Percentiles rank a stretch among this genome's conserved stretches.
Evolutionary conservation across 2,888 invertebrate genomes (phyloP).

Genomic region (Brachyopa scutellaris): DNA sequence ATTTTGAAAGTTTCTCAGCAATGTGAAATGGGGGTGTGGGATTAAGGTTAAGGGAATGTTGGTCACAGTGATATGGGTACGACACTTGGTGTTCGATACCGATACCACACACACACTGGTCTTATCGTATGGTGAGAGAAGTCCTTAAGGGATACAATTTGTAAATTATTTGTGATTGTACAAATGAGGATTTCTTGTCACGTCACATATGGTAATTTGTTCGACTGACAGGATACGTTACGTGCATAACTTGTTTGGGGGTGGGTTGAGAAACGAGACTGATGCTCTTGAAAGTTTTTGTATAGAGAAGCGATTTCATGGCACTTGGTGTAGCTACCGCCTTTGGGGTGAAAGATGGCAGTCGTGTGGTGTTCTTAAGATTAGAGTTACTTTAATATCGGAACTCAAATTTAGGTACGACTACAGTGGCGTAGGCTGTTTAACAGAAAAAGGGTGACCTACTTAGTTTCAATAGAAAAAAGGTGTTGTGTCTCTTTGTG

Average conservation of each 20-base stretch:
- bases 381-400: no score
- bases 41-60: constrained; percentile 33
- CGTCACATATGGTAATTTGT: constrained; percentile 76
- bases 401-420: no score
- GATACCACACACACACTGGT: constrained; percentile 5
- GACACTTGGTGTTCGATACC: constrained; percentile 67
- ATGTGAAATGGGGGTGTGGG: neutral
- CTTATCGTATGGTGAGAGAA: constrained; percentile 23
- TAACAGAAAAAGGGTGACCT: no score
- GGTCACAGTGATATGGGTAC: constrained; percentile 67
- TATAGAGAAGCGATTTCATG: no score
- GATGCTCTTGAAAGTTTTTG: constrained; percentile 9
- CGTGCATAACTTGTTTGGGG: neutral
- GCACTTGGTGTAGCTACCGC: no score
- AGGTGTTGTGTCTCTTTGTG: no score
- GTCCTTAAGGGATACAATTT: constrained; percentile 67
- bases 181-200: constrained; percentile 76
- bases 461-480: no score
- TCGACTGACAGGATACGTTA: constrained; percentile 31
- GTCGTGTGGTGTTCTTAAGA: no score
- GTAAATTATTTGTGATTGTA: constrained; percentile 61
- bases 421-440: no score
- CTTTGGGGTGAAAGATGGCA: no score
- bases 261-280: constrained; percentile 8
- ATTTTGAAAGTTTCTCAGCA: constrained; percentile 50